A percentile compares a stretch with the other conserved stretches of the same genome.
phyloP scores from a whole-genome alignment of 2,797 vertebrate species.

The Chloroceryle inda region DNA sequence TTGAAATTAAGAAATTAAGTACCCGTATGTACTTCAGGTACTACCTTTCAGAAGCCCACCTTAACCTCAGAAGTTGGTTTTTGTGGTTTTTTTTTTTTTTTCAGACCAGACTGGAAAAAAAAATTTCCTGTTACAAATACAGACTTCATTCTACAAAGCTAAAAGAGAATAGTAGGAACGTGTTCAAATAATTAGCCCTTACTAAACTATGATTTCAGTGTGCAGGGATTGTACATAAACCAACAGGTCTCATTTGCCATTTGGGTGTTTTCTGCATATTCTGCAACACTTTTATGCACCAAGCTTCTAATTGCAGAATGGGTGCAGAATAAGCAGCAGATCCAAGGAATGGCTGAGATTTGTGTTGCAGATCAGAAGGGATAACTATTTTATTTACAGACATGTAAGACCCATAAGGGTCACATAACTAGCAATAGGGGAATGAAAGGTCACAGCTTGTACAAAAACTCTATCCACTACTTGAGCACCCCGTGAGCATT shows the following conservation, averaged over 20 bases:
- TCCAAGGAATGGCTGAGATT: not conserved
- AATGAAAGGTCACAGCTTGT: not conserved
- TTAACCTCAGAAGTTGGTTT: not conserved
- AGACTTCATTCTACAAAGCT: not conserved
- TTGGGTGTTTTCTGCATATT: not conserved
- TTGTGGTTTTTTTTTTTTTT: not conserved
- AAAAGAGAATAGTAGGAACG: not conserved
- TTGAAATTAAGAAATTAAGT: not conserved
- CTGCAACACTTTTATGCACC: not conserved
- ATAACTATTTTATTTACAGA: conserved; percentile 22
- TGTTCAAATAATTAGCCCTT: not conserved
- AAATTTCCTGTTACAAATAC: not conserved
- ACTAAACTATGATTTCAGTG: not conserved
- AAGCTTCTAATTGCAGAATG: not conserved
- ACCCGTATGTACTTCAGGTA: not conserved
- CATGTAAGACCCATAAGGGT: not conserved
- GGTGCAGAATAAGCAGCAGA: not conserved
- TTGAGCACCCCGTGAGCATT: not conserved
- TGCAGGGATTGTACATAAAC: not conserved
- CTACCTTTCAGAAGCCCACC: not conserved
- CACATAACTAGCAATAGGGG: not conserved
- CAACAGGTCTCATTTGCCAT: not conserved
- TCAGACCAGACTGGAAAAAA: not conserved
- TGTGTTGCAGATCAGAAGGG: not conserved
- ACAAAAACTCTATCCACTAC: not conserved